Conservation (phyloP, 2,888 invertebrate genomes). For the Calliphora vomitoria region DNA sequence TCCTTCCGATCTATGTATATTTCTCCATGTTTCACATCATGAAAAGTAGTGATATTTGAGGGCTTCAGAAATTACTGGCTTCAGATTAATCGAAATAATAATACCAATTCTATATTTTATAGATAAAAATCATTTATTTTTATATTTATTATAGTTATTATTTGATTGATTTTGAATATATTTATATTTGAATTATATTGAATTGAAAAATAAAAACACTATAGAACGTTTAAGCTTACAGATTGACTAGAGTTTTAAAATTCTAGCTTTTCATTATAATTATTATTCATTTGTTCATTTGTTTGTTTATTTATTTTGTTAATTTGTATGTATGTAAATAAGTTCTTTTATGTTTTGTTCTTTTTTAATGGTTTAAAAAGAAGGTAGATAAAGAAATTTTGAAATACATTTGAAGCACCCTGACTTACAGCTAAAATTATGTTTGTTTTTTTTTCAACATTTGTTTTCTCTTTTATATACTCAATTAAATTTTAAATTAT, state of each 20-base stretch:
- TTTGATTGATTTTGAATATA: constrained; percentile 13
- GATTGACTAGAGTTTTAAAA: constrained; percentile 74
- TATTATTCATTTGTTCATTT: constrained; percentile 11
- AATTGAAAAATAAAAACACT: constrained; percentile 53
- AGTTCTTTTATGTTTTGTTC: neutral
- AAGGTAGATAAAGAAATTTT: constrained; percentile 63
- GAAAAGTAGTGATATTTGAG: too few relatives aligned
- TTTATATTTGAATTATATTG: constrained; percentile 35
- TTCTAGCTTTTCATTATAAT: constrained; percentile 63
- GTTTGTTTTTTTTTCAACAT: constrained; percentile 3
- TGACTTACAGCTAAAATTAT: constrained; percentile 69
- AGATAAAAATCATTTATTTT: constrained; percentile 53
- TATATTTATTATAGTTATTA: constrained; percentile 34
- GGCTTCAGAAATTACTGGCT: too few relatives aligned
- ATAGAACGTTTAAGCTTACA: constrained; percentile 69
- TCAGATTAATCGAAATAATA: too few relatives aligned
- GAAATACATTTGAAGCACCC: constrained; percentile 72
- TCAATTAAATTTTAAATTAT: constrained; percentile 18
- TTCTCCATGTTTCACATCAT: too few relatives aligned
- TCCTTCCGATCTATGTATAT: too few relatives aligned
- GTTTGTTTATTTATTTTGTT: constrained; percentile 53
- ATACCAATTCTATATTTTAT: neutral
- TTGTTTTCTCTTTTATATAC: neutral
- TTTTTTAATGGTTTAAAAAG: constrained; percentile 33
- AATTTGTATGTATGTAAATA: constrained; percentile 34